Base-by-base conservation (phyloP, 2,888 invertebrate species). In the Morpho helenor region DNA sequence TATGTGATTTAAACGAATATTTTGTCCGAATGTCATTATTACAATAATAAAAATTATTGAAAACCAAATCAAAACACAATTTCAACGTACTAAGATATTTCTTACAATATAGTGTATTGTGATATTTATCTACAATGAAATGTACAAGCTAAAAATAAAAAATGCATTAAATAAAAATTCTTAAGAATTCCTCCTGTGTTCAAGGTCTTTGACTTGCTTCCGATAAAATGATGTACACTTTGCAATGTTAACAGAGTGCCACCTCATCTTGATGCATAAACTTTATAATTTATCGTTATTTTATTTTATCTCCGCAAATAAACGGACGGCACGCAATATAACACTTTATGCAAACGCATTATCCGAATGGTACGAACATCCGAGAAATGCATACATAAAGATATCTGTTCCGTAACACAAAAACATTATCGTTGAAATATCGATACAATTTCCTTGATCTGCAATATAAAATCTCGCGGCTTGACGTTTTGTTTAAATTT, bases 381-480 rank as follows among this genome's bases (percentile, higher is more conserved):
- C 77, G 80, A 79, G 80, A 76, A 74, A 76, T 74, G 77, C 69
- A 70, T 71, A 71, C 78, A 82, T 84, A 86, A 86, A 84, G 81
- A 79, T 82, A 85, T 82, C 80, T 79, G 82, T 80, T 80, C 80
- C 75, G 74, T 73, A 71, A 72, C 79, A 84, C 80, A 81, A 82
- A 80, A 80, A 80, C 84, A 82, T 84, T 87, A 87, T 85, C 82
- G 76, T 78, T 87, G 85, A 87, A 85, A 84, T 88, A 88, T 87
- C 84, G 87, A 85, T 84, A 84, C 87, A 84, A 85, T 88, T 86
- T 84, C 80, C 85, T 83, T 87, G 88, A 89, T 89, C 86, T 78
- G 85, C 81, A 79, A 81, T 85, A 87, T 87, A 85, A 87, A 88
- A 87, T 85, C 82, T 78, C 76, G 75, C 72, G 69, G 75, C 76